phyloP scores from a whole-genome alignment of 2,797 vertebrate genomes.

The Ataeniobius toweri region DNA sequence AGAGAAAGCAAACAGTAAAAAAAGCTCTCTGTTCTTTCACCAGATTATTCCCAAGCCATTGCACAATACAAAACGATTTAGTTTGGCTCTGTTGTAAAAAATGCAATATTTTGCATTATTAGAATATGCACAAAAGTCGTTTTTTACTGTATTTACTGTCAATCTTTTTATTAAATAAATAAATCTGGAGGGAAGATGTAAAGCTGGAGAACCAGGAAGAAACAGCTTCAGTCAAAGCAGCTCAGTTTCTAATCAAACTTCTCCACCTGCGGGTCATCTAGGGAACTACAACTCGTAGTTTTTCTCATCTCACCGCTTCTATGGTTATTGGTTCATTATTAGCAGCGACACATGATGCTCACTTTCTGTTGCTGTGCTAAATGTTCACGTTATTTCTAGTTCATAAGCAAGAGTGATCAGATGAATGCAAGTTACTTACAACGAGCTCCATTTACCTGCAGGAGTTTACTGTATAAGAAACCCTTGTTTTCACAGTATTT shows the following conservation, averaged over 20 bases:
- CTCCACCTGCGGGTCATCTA: constrained; percentile 53
- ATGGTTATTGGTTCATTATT: not conserved
- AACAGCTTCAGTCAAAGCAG: not conserved
- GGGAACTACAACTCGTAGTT: constrained; percentile 21
- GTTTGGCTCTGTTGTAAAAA: not conserved
- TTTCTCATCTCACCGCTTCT: not conserved
- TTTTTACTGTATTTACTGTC: not conserved
- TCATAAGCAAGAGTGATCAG: no score
- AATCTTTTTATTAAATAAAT: not conserved
- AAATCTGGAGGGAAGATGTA: not conserved
- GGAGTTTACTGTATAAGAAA: no score
- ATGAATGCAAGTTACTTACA: no score
- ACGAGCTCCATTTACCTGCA: no score
- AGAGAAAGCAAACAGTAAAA: constrained; percentile 25
- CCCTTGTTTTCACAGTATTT: no score
- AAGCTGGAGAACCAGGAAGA: not conserved
- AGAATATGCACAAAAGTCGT: not conserved
- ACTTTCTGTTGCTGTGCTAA: no score
- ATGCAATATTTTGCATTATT: not conserved
- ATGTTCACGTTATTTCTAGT: no score
- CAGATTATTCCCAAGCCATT: not conserved
- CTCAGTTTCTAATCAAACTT: constrained; percentile 22
- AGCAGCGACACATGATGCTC: no score
- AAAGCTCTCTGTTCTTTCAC: not conserved
- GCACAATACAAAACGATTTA: not conserved